phyloP scores from a whole-genome alignment of 2,797 vertebrate genomes.

The Nasua narica region DNA sequence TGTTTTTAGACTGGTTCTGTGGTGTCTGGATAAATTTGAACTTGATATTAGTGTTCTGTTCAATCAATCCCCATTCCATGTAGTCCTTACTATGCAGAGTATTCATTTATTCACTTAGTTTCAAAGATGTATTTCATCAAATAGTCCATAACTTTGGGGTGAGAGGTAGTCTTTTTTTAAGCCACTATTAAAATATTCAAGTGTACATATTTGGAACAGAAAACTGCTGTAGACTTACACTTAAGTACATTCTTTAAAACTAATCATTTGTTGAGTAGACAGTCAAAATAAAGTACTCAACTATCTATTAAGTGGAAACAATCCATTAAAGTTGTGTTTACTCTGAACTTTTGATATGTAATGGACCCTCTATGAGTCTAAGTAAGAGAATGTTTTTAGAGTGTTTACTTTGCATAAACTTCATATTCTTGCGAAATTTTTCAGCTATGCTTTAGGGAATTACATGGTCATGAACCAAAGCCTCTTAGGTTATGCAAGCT shows the following conservation, averaged over 20 bases:
- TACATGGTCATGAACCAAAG: not conserved
- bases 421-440: conserved; percentile 56
- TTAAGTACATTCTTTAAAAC: conserved; percentile 45
- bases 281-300: conserved; percentile 43
- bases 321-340: conserved; percentile 55
- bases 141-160: not conserved
- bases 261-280: conserved; percentile 51
- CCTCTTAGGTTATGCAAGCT: conserved; percentile 9
- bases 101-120: conserved; percentile 34
- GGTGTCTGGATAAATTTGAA: not conserved
- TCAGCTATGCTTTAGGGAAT: conserved; percentile 24
- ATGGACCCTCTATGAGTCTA: conserved; percentile 52
- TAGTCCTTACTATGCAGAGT: not conserved
- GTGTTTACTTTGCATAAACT: conserved; percentile 58
- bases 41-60: conserved; percentile 36
- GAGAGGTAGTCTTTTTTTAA: not conserved
- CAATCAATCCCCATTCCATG: not conserved
- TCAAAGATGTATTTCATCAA: conserved; percentile 35
- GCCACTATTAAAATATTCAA: not conserved
- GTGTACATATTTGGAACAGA: conserved; percentile 38
- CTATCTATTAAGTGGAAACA: conserved; percentile 53
- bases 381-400: conserved; percentile 45
- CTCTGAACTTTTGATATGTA: conserved; percentile 27
- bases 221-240: conserved; percentile 18
- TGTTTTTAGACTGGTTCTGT: conserved; percentile 3